Conservation (phyloP, 2,113 vertebrate species). For the Nanorana parkeri region DNA sequence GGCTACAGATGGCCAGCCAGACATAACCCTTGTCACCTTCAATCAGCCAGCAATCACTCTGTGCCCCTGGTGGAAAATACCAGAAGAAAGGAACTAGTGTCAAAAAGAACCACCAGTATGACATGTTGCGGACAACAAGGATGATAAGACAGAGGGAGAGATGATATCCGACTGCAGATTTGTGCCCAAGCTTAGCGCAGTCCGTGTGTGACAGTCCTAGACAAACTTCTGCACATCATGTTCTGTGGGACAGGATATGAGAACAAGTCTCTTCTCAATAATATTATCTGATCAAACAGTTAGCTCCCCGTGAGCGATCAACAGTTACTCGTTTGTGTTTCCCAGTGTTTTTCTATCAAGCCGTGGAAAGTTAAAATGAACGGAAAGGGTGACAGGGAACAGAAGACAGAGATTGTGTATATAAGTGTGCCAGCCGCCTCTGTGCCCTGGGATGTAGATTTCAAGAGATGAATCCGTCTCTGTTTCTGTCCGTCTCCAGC, state of each 20-base stretch:
- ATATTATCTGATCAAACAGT: neutral
- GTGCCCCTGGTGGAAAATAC: constrained; percentile 74
- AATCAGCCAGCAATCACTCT: constrained; percentile 95
- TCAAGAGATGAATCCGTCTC: constrained; percentile 52
- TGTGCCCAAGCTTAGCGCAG: constrained; percentile 57
- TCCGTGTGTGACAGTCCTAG: constrained; percentile 65
- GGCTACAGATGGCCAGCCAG: constrained; percentile 98
- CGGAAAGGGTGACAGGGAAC: neutral
- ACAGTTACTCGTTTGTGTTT: constrained; percentile 38
- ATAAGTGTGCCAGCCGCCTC: constrained; percentile 28
- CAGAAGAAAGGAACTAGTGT: constrained; percentile 72
- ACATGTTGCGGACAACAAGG: constrained; percentile 65
- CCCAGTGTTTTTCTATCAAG: constrained; percentile 27
- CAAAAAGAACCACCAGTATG: constrained; percentile 74
- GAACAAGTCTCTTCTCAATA: constrained; percentile 2
- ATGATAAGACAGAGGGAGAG: neutral
- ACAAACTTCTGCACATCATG: constrained; percentile 63
- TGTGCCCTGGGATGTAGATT: constrained; percentile 36
- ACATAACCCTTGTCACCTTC: constrained; percentile 98
- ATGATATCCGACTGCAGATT: neutral
- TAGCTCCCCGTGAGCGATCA: constrained; percentile 19
- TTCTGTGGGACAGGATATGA: constrained; percentile 21
- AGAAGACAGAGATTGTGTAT: constrained; percentile 46
- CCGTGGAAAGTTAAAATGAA: constrained; percentile 3
- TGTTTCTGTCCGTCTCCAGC: constrained; percentile 67